Conservation (phyloP, 2,113 vertebrate species). For the Epinephelus cyanopodus region DNA sequence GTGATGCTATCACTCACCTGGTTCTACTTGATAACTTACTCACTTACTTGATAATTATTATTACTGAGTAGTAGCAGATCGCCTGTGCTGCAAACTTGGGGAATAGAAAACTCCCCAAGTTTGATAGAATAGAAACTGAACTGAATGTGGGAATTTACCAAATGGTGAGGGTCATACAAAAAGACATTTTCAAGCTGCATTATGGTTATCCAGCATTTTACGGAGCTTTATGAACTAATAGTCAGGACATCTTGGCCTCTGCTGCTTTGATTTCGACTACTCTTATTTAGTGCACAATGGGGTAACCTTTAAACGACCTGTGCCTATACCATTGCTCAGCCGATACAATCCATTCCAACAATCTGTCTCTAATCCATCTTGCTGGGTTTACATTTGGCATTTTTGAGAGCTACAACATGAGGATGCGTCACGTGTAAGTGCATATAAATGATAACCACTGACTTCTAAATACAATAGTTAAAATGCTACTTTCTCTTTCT, state of each 20-base stretch:
- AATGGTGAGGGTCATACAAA: not conserved
- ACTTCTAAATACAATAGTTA: conserved; percentile 26
- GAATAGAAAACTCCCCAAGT: too few relatives aligned
- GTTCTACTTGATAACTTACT: too few relatives aligned
- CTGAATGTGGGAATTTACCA: not conserved
- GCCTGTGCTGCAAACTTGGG: not conserved
- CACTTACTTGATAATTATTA: too few relatives aligned
- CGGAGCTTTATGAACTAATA: not conserved
- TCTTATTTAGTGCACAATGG: not conserved
- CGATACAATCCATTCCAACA: not conserved
- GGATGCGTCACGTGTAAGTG: conserved; percentile 2
- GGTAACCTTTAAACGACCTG: not conserved
- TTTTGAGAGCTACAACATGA: not conserved
- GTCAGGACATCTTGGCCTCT: not conserved
- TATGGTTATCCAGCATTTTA: not conserved
- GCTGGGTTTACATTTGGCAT: not conserved
- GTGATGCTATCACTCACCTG: too few relatives aligned
- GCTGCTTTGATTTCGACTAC: not conserved
- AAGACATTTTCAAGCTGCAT: not conserved
- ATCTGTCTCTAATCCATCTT: not conserved
- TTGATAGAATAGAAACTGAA: too few relatives aligned
- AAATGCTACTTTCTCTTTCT: conserved; percentile 3
- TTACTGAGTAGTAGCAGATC: not conserved
- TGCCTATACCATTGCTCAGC: not conserved
- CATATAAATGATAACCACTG: not conserved